A percentile compares a stretch with the other conserved stretches of the same genome.
Evolutionary conservation across 2,888 invertebrate species (phyloP).

Genomic region (Erpobdella octoculata): DNA sequence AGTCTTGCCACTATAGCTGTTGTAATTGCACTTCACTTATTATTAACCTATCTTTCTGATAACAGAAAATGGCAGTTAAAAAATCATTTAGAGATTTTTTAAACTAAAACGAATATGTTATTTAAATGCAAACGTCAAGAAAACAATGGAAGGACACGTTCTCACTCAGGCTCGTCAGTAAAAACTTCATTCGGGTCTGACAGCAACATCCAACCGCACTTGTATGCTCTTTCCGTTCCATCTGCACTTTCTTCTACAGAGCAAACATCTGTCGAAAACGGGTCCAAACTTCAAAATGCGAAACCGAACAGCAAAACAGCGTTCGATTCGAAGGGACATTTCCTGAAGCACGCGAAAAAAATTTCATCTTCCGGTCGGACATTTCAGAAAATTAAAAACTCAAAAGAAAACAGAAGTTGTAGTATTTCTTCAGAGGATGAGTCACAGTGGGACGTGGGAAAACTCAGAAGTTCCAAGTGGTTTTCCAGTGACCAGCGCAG

Average conservation of each 20-base stretch:
- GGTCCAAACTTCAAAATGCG: neutral
- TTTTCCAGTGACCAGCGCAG: neutral
- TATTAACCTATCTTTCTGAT: too few species aligned
- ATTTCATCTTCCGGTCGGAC: neutral
- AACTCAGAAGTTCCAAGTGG: neutral
- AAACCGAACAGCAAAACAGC: neutral
- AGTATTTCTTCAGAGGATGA: neutral
- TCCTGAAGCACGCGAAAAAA: neutral
- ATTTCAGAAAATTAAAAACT: neutral
- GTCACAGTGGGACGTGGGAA: neutral
- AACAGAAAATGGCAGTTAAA: too few species aligned
- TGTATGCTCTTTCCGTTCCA: neutral
- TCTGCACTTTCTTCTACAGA: neutral
- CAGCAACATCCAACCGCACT: neutral
- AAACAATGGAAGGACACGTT: too few species aligned
- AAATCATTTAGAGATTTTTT: too few species aligned
- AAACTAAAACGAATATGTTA: too few species aligned
- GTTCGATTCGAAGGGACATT: neutral
- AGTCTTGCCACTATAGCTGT: too few species aligned
- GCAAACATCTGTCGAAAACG: neutral
- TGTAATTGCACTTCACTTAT: too few species aligned
- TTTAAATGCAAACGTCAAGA: too few species aligned
- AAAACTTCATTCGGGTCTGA: slow-evolving; percentile 6
- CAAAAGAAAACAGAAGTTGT: neutral
- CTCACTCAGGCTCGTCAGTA: neutral